Conservation (phyloP, 2,113 vertebrate genomes). For the Hepsetus odoe region DNA sequence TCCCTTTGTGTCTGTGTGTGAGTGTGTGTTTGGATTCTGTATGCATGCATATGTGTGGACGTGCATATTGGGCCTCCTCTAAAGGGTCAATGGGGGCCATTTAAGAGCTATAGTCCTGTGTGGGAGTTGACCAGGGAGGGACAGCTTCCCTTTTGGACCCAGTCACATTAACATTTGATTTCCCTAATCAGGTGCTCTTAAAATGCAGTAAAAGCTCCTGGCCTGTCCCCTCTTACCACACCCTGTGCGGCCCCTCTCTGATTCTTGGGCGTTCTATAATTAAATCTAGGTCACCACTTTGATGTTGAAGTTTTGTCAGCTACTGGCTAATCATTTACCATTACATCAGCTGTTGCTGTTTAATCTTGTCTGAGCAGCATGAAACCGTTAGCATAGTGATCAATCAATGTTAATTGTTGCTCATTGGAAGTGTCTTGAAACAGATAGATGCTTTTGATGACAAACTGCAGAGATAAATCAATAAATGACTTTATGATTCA, state of each 20-base stretch:
- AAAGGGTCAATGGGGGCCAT: conserved; percentile 51
- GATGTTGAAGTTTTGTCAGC: conserved; percentile 44
- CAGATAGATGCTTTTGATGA: neutral
- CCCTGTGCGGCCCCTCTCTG: neutral
- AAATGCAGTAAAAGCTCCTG: neutral
- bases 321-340: conserved; percentile 41
- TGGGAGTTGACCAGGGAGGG: conserved; percentile 58
- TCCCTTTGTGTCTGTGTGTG: conserved; percentile 44
- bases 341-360: conserved; percentile 46
- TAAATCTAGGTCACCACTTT: conserved; percentile 33
- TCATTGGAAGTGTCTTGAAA: conserved; percentile 4
- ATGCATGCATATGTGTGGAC: conserved; percentile 68
- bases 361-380: conserved; percentile 62
- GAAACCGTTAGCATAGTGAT: conserved; percentile 53
- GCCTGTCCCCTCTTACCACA: neutral
- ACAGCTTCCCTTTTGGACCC: conserved; percentile 59
- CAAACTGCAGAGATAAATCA: neutral
- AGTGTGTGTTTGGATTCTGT: conserved; percentile 61
- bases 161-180: conserved; percentile 58
- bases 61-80: conserved; percentile 67
- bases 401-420: conserved; percentile 57
- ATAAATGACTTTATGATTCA: neutral
- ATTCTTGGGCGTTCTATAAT: neutral
- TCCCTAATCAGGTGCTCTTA: conserved; percentile 41
- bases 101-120: conserved; percentile 50